Evolutionary conservation across 2,888 invertebrate species (phyloP), one percentile per base, ranked within the genome.

Genomic region (Zootermopsis nevadensis): DNA sequence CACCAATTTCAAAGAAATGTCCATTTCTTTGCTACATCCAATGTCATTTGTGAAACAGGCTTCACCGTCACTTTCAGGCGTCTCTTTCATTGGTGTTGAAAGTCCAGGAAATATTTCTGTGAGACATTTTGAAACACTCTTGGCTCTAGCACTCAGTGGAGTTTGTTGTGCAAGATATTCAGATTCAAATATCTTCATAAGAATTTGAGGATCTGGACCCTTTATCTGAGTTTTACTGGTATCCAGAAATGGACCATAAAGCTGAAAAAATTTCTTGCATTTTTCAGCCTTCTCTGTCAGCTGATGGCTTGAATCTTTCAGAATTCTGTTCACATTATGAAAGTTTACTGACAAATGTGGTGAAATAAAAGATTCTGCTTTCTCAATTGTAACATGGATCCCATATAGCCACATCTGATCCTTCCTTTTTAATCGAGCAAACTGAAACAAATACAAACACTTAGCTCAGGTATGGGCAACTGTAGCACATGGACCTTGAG

Each of bases 401-500:
- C 90, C 90, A 84, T 89, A 90, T 38, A 90, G 84, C 89, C 89
- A 90, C 87, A 90, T 87, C 42, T 87, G 86, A 85, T 87, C 87
- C 82, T 86, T 87, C 84, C 88, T 89, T 27, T 87, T 88, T 85
- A 83, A 33, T 7, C 82, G 80, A n/a, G 83, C 83, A 82, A 85
- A 84, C 85, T 85, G 69, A 24, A 84, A 84, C 30, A 83, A 19
- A 48, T 19, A 48, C 19, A 48, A 48, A 48, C 19, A 48, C 19
- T 48, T 48, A 19, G 8, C 15, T 15, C 1, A 19, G 48, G 48
- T 15, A 48, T 1, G 15, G 42, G 48, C 48, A 48, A 48, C 4
- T 48, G 48, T 19, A 48, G 19, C 48, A 19, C 48, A 1, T 19
- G 15, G n/a, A 33, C 53, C 42, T 22, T 31, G 27, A n/a, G 15